phyloP scores from a whole-genome alignment of 2,888 invertebrate genomes.

The Micropterix aruncella region DNA sequence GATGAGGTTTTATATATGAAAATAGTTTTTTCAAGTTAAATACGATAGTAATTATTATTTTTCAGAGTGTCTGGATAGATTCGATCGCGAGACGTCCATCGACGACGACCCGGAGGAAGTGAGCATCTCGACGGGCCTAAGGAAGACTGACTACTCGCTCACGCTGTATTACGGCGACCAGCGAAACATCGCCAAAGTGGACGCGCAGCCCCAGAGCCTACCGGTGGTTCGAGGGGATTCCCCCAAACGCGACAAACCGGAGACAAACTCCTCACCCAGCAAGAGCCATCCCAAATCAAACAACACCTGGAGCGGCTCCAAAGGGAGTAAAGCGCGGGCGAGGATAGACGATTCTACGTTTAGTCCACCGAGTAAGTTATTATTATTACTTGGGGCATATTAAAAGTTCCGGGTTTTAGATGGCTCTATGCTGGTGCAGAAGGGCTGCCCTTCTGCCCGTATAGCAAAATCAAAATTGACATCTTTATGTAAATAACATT shows the following conservation, averaged over 20 bases:
- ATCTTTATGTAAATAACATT: too few species aligned
- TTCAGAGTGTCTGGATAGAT: conserved; percentile 51
- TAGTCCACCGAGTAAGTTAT: background rate
- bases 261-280: conserved; percentile 31
- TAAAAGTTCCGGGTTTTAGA: too few species aligned
- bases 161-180: conserved; percentile 43
- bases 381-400: too few species aligned
- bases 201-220: conserved; percentile 24
- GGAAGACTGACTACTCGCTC: conserved; percentile 54
- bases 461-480: too few species aligned
- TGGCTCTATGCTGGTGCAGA: too few species aligned
- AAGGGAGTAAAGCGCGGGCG: background rate
- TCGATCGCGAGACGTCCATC: conserved; percentile 26
- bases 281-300: conserved; percentile 35
- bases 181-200: conserved; percentile 20
- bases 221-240: conserved; percentile 20
- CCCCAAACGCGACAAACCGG: conserved; percentile 33
- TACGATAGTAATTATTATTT: conserved; percentile 12
- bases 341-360: background rate
- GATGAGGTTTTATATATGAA: too few species aligned
- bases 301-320: conserved; percentile 58
- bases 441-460: too few species aligned
- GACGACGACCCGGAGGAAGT: conserved; percentile 41
- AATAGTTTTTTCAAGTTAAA: background rate
- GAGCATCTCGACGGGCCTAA: conserved; percentile 52